Evolutionary conservation across 2,888 invertebrate species (phyloP).

Genomic region (Agonopterix heracliana): DNA sequence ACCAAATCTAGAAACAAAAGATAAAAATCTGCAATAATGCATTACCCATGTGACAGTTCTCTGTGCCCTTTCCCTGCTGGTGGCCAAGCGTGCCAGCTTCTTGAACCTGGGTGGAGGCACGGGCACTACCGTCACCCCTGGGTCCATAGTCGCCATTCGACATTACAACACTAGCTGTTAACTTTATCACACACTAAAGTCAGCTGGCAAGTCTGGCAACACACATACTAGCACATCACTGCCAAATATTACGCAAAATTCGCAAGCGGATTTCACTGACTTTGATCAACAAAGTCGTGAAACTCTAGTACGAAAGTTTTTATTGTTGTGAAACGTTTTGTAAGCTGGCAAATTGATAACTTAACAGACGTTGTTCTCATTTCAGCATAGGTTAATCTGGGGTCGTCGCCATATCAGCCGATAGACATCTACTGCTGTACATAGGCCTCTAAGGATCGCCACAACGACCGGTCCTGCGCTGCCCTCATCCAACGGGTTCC

Average conservation of each 20-base stretch:
- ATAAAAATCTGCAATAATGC: neutral
- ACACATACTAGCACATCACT: slow-evolving; percentile 7
- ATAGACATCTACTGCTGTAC: too few relatives aligned
- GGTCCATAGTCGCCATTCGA: slow-evolving; percentile 38
- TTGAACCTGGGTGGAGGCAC: slow-evolving; percentile 67
- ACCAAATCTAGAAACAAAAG: neutral
- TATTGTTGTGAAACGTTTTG: neutral
- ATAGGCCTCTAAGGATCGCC: too few relatives aligned
- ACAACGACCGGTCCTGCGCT: too few relatives aligned
- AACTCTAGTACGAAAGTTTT: slow-evolving; percentile 23
- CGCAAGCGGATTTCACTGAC: slow-evolving; percentile 46
- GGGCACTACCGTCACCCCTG: slow-evolving; percentile 29
- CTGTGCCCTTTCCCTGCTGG: slow-evolving; percentile 44
- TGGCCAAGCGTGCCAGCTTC: slow-evolving; percentile 58
- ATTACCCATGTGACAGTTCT: slow-evolving; percentile 64
- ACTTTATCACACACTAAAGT: slow-evolving; percentile 18
- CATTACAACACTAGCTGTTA: slow-evolving; percentile 20
- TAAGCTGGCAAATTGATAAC: too few relatives aligned
- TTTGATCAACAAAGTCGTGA: slow-evolving; percentile 51
- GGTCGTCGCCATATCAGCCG: too few relatives aligned
- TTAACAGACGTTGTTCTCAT: too few relatives aligned
- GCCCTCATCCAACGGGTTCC: too few relatives aligned
- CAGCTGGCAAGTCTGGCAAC: slow-evolving; percentile 9
- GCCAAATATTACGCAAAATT: slow-evolving; percentile 25
- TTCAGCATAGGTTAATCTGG: too few relatives aligned